These are phyloP conservation scores for Agrotis exclamationis DNA, from an alignment of 2,888 invertebrate species.

Conservation along the genomic window DNA sequence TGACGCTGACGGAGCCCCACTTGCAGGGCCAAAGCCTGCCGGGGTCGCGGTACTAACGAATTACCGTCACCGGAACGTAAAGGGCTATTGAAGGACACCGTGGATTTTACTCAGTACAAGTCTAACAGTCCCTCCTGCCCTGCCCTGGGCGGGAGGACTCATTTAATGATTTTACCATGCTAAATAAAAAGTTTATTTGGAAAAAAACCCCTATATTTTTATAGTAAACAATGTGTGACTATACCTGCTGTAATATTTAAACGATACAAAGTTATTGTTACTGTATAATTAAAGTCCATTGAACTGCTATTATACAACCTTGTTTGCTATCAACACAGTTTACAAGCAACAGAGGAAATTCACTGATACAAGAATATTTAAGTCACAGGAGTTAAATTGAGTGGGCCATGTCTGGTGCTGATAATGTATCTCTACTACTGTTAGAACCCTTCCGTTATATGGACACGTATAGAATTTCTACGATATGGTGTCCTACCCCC, in stretches of 20 bases:
- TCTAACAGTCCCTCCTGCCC: too few relatives aligned
- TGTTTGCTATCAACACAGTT: constrained; percentile 29
- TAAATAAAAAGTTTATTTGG: too few relatives aligned
- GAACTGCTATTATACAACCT: constrained; percentile 43
- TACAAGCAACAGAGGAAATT: constrained; percentile 16
- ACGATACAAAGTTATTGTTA: constrained; percentile 22
- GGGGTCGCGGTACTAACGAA: too few relatives aligned
- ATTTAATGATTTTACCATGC: too few relatives aligned
- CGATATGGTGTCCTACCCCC: not conserved
- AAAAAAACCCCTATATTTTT: too few relatives aligned
- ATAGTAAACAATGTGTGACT: constrained; percentile 1
- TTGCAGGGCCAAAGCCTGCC: too few relatives aligned
- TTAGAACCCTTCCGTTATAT: constrained; percentile 7
- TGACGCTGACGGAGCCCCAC: too few relatives aligned
- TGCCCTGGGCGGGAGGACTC: too few relatives aligned
- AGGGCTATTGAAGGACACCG: too few relatives aligned
- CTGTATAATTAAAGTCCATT: constrained; percentile 32
- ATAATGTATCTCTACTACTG: constrained; percentile 6
- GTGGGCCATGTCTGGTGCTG: constrained; percentile 9
- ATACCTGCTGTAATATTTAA: not conserved
- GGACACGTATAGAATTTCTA: not conserved
- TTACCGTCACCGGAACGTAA: too few relatives aligned
- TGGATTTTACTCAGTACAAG: too few relatives aligned
- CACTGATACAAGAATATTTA: constrained; percentile 24
- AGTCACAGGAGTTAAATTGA: constrained; percentile 17